Evolutionary conservation across 1,140 invertebrate species (phyloP).

Genomic region (Dryas iulia): DNA sequence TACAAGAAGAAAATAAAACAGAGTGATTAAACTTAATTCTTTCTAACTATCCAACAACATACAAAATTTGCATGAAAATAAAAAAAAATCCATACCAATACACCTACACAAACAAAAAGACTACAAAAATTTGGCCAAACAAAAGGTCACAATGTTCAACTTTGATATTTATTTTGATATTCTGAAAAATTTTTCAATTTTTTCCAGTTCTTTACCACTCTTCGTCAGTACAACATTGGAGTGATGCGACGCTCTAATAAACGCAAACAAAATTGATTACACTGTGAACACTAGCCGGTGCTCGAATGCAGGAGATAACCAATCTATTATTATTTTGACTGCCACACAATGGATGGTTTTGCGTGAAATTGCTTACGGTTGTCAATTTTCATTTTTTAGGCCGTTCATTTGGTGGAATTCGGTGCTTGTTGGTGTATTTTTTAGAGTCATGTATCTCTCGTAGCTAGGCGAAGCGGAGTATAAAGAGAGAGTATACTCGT

Average conservation of each 20-base stretch:
- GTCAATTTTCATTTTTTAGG: background rate
- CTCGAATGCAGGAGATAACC: conserved; percentile 15
- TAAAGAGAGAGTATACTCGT: no score
- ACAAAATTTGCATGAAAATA: background rate
- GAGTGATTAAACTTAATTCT: no score
- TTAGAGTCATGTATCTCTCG: background rate
- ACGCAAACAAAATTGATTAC: conserved; percentile 50
- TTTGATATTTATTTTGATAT: conserved; percentile 19
- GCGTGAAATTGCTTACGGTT: background rate
- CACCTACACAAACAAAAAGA: no score
- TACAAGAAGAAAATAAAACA: no score
- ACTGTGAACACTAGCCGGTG: conserved; percentile 24
- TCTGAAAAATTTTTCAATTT: conserved; percentile 13
- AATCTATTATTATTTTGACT: conserved; percentile 17
- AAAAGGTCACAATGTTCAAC: no score
- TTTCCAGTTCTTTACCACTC: background rate
- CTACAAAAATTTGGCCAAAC: background rate
- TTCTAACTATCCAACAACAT: no score
- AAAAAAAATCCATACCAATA: no score
- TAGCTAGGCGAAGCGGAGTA: no score
- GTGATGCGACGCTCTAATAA: conserved; percentile 33
- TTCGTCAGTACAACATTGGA: background rate
- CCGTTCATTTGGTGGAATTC: background rate
- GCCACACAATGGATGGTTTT: background rate
- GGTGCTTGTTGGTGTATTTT: background rate